Conservation (phyloP, 2,113 vertebrate species). For the Xiphophorus hellerii region DNA sequence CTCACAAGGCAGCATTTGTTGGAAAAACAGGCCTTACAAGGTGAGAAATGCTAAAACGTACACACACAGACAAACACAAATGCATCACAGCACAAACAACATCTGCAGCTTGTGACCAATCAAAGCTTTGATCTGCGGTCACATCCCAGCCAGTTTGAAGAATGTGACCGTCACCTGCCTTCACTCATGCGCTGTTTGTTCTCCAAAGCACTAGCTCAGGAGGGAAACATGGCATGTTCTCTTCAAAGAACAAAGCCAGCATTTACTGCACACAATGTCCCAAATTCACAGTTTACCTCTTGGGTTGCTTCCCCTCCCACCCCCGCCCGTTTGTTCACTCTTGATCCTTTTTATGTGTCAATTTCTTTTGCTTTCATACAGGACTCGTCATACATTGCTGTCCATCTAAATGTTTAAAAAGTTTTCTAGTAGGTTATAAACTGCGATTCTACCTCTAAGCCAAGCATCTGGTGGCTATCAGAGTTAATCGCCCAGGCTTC, state of each 20-base stretch:
- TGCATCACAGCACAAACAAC: conserved; percentile 44
- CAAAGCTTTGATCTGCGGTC: conserved; percentile 63
- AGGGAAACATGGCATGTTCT: neutral
- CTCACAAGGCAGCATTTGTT: too few relatives aligned
- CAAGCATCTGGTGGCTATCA: conserved; percentile 75
- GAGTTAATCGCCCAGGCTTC: conserved; percentile 76
- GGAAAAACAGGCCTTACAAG: too few relatives aligned
- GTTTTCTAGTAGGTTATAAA: neutral
- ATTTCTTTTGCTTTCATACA: conserved; percentile 10
- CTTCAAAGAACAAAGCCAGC: conserved; percentile 18
- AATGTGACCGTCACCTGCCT: conserved; percentile 53
- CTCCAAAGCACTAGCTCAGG: conserved; percentile 32
- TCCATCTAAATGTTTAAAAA: neutral
- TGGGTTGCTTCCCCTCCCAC: too few relatives aligned
- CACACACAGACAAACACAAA: neutral
- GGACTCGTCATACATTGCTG: neutral
- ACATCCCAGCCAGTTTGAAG: conserved; percentile 40
- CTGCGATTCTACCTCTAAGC: conserved; percentile 39
- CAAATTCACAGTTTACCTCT: conserved; percentile 7
- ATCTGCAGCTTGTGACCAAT: conserved; percentile 59
- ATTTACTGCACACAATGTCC: neutral
- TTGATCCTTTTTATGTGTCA: conserved; percentile 2
- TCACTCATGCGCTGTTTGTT: conserved; percentile 48
- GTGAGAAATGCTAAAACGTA: neutral
- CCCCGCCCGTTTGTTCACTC: neutral